Evolutionary conservation across 2,797 vertebrate species (phyloP), one percentile per base, ranked within the genome.

Genomic region (Scolopax rusticola): DNA sequence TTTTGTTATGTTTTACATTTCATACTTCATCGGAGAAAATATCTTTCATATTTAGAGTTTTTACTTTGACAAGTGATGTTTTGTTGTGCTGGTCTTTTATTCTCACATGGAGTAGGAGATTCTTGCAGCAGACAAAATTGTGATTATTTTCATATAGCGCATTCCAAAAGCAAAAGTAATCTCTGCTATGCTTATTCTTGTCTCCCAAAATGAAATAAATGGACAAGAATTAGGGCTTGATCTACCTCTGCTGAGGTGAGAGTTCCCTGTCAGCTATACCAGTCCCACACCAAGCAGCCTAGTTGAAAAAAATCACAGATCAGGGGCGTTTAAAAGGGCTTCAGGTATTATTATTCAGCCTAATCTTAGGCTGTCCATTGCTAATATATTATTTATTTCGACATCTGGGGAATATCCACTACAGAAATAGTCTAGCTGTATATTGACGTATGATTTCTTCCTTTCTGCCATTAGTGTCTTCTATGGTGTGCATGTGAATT

Each of bases 351-450:
- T 56, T 60, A 43, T 80, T 87, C 60, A 71, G 28, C 30, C 45
- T 82, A 80, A 63, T 79, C 21, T 95, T 84, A 61, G 67, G 32
- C 30, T 83, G 15, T 38, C 45, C 5, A 3, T 54, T 91, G 59
- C 53, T 51, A 59, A 53, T 89, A 88, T 59, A 40, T 70, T 1
- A 43, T 60, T 84, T 56, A 68, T 89, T 95, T 82, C 91, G 57
- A 73, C 32, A 40, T 43, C n/a, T 1, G 10, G 68, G 51, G 64
- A 94, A 78, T 79, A 77, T 56, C 54, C 64, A 25, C 47, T 82
- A 17, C 65, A 83, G 56, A 97, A 98, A 85, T 95, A 96, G 82
- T 95, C 75, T 73, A 92, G 93, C 76, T 97, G 83, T 91, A 95
- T 91, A 84, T 94, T 95, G 92, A 87, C 13, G 3, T 96, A 74